Conservation (phyloP, 2,888 invertebrate species). For the Zonitis immaculata region DNA sequence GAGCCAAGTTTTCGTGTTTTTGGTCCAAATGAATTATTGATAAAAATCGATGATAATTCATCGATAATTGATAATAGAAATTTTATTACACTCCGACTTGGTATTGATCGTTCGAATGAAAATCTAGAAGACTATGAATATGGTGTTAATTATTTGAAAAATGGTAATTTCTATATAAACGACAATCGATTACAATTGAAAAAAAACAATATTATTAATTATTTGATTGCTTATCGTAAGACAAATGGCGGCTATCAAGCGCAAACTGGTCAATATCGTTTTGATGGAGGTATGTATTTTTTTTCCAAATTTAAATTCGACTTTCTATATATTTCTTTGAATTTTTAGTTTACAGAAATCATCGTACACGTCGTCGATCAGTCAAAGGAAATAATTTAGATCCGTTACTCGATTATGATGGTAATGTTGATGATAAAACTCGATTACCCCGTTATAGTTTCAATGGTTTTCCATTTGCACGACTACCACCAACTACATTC, state of each 20-base stretch:
- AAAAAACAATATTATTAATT: slow-evolving; percentile 14
- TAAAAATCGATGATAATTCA: slow-evolving; percentile 9
- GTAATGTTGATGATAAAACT: no score
- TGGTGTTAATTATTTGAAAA: slow-evolving; percentile 9
- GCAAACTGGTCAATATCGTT: slow-evolving; percentile 12
- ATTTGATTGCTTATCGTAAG: slow-evolving; percentile 13
- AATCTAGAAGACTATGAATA: slow-evolving; percentile 13
- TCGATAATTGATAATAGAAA: slow-evolving; percentile 6
- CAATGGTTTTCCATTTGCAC: no score
- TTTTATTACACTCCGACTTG: slow-evolving; percentile 10
- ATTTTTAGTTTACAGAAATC: neutral
- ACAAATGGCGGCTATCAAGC: slow-evolving; percentile 13
- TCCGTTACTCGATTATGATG: no score
- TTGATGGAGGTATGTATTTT: slow-evolving; percentile 20
- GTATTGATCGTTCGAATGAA: slow-evolving; percentile 6
- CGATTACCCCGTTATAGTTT: no score
- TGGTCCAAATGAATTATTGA: slow-evolving; percentile 18
- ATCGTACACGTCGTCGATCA: no score
- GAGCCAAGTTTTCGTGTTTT: slow-evolving; percentile 9
- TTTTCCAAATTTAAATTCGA: no score
- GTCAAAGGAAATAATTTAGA: no score
- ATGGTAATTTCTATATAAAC: slow-evolving; percentile 9
- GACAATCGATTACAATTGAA: slow-evolving; percentile 12
- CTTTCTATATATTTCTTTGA: neutral
- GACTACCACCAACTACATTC: no score